Evolutionary conservation across 2,113 vertebrate species (phyloP).

Genomic region (Notarius quadriscutis): DNA sequence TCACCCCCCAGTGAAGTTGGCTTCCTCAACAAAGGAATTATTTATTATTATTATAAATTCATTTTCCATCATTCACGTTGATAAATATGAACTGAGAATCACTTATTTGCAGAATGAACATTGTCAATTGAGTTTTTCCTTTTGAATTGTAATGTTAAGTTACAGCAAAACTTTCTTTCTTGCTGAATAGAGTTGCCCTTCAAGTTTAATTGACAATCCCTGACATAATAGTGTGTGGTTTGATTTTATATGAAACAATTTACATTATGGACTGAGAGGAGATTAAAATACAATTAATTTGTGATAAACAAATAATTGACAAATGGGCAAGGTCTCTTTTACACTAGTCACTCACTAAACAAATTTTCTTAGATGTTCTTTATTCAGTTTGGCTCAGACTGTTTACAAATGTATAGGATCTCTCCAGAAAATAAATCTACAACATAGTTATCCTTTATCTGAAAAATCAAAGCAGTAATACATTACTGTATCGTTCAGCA

Average conservation of each 20-base stretch:
- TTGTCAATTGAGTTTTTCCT: not conserved
- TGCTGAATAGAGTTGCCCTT: not conserved
- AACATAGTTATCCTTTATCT: not conserved
- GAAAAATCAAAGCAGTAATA: not conserved
- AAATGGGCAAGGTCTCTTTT: not conserved
- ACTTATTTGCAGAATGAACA: not conserved
- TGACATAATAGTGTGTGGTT: not conserved
- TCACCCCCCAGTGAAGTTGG: too few relatives aligned
- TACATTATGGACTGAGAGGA: not conserved
- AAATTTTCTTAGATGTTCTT: not conserved
- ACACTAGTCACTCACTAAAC: not conserved
- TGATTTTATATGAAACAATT: not conserved
- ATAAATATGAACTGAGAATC: not conserved
- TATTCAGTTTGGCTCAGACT: not conserved
- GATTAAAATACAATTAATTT: not conserved
- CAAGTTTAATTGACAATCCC: not conserved
- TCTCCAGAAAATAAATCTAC: not conserved
- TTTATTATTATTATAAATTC: too few relatives aligned
- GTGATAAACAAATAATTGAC: not conserved
- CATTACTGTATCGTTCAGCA: not conserved
- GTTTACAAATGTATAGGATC: not conserved
- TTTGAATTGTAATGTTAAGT: not conserved
- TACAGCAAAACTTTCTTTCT: not conserved
- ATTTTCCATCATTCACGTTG: not conserved
- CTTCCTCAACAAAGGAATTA: too few relatives aligned